Conservation (phyloP, 2,113 vertebrate species). For the Phrynocephalus versicolor region DNA sequence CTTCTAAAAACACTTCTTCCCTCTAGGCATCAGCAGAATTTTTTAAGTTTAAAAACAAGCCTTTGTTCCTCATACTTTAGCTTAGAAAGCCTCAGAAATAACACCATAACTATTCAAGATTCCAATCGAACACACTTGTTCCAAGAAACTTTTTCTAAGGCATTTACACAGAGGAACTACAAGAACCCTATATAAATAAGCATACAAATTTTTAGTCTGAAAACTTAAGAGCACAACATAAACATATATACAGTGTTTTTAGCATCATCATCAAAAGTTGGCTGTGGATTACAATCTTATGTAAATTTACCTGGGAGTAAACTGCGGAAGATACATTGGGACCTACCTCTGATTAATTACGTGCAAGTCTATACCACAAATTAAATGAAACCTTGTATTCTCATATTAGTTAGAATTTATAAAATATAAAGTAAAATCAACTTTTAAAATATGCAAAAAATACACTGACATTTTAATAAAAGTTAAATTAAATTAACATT, state of each 20-base stretch:
- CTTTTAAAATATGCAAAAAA: not conserved
- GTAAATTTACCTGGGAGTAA: not conserved
- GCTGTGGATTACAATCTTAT: not conserved
- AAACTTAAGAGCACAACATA: conserved; percentile 51
- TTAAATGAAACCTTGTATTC: conserved; percentile 21
- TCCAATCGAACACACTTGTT: conserved; percentile 35
- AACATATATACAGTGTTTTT: conserved; percentile 38
- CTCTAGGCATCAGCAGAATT: conserved; percentile 36
- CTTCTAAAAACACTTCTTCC: conserved; percentile 36
- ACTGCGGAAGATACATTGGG: not conserved
- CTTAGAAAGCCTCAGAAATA: conserved; percentile 52
- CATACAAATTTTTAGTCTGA: conserved; percentile 46
- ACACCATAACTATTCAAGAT: conserved; percentile 52
- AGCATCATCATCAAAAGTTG: conserved; percentile 22
- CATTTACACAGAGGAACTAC: conserved; percentile 35
- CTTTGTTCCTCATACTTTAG: conserved; percentile 37
- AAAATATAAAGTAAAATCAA: not conserved
- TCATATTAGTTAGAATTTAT: conserved; percentile 20
- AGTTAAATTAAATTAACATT: conserved; percentile 11
- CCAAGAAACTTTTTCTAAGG: conserved; percentile 51
- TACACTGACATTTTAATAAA: conserved; percentile 25
- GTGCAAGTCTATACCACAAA: not conserved
- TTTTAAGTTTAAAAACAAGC: conserved; percentile 47
- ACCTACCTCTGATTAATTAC: not conserved
- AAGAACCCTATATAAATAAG: conserved; percentile 31